Conservation (phyloP, 23 tunicate genomes). For the Pegea sp. region DNA sequence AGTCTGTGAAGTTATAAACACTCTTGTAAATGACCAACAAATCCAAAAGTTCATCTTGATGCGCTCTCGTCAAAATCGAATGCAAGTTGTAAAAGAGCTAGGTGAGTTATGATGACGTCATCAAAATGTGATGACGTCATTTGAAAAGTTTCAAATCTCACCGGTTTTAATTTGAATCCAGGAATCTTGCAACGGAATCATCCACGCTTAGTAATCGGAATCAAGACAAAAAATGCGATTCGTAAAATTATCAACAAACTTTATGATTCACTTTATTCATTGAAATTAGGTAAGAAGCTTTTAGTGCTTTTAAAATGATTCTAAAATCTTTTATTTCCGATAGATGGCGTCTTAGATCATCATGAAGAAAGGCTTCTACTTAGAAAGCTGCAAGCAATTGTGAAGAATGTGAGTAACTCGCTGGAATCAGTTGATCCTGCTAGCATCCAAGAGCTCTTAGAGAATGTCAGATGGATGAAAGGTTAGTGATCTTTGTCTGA, state of each 20-base stretch:
- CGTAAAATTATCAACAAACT: constrained; percentile 31
- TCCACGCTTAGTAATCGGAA: constrained; percentile 62
- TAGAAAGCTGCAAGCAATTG: background rate
- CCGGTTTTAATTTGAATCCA: background rate
- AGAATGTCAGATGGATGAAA: background rate
- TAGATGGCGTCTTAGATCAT: background rate
- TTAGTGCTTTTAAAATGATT: too few relatives aligned
- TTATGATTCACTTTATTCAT: background rate
- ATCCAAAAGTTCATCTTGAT: background rate
- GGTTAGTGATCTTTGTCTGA: too few relatives aligned
- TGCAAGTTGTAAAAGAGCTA: background rate
- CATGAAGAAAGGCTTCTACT: background rate
- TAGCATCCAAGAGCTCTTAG: background rate
- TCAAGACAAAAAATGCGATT: constrained; percentile 63
- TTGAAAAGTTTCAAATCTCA: background rate
- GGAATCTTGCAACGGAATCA: constrained; percentile 5
- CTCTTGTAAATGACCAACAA: background rate
- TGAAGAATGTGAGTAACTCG: background rate
- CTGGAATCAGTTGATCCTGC: background rate
- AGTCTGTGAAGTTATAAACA: background rate
- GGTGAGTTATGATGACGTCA: background rate
- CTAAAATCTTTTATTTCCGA: background rate
- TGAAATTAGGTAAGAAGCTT: background rate
- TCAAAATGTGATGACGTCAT: too few relatives aligned
- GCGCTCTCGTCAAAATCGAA: background rate